Base-by-base conservation (phyloP, 2,113 vertebrate genomes). In the Gallinago paraguaiae region DNA sequence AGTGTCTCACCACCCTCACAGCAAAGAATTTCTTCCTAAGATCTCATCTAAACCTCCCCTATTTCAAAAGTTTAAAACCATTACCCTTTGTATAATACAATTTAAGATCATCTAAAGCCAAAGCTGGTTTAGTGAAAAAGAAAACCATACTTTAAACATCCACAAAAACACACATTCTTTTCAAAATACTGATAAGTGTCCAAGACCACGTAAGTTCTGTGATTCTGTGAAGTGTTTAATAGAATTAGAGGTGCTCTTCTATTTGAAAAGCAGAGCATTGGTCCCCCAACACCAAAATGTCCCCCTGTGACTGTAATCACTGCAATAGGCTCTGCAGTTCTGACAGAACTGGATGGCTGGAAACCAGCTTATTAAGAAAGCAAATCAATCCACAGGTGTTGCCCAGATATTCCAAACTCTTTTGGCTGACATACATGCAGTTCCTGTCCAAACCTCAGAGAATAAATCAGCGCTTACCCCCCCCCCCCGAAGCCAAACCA, bases 401-500 rank as follows among this genome's bases (percentile, higher is more conserved):
- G 74, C 46, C 63, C 31, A 90, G 67, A 90, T 96, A 93, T 61
- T 92, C 24, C 78, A 81, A 13, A 72, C 46, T 86, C 31, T 28
- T 31, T 68, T 95, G 88, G 88, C 83, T 89, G 81, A 82, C 75
- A 95, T 17, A 82, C 24, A 22, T 41, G 43, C n/a, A 43, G 71
- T 80, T 96, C 86, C 78, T 93, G 60, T 85, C 68, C 88, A 94
- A 89, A 54, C 16, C 64, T 89, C 25, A n/a, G 46, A 92, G 51
- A 67, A 93, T 85, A 91, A 86, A 70, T 70, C 82, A 90, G 31
- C 10, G 19, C 17, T 85, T 93, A 57, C 7, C 54, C 56, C 53
- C 54, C 56, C 53, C 37, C 17, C 45, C 45, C 10, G 5, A 95
- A 86, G 91, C 43, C 54, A 91, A 92, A 81, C 46, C 41, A 93